Base-by-base conservation (phyloP, 2,113 vertebrate genomes). In the Labrus mixtus region DNA sequence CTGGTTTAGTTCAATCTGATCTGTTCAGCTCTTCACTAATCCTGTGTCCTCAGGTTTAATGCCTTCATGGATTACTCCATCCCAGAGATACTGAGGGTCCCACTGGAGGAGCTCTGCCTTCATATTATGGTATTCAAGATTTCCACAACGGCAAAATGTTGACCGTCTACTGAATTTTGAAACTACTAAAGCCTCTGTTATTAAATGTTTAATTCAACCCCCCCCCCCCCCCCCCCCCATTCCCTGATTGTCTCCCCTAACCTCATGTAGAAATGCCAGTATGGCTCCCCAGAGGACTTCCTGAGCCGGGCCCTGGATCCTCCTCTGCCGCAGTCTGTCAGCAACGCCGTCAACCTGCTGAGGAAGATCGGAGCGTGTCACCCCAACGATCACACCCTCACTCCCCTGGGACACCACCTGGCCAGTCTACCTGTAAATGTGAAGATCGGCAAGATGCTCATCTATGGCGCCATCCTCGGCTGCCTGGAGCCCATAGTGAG, bases 401-500 rank as follows among this genome's bases (percentile, higher is more conserved):
- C 98, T 29, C 96, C 98, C 0, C 80, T 99, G 76, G 98, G 98
- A 10, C 97, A 97, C 69, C 98, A 99, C 87, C 96, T 99, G 37
- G 98, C 97, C 45, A 94, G 94, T 22, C 88, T 99, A 88, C 98
- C 98, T 12, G 97, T 99, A 89, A 97, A 98, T 17, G 97, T 98
- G 68, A 98, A 98, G 91, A 98, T 99, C 46, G 98, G 97, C 62
- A 99, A 99, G 94, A 99, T 99, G 98, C 97, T 99, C 56, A 96
- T 99, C 88, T 99, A 98, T 60, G 97, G 97, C 50, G 98, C 97
- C 81, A 96, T 99, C 90, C 95, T 99, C 84, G 96, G 97, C 78
- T 99, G 97, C 85, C 94, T 99, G 80, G 96, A 99, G 77, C 95
- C 98, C 25, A 96, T 97, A 82, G 98, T 99, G 88, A 93, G 96